These are phyloP conservation scores for Bubalus kerabau DNA, from an alignment of 2,113 vertebrate species.

Conservation along the genomic window DNA sequence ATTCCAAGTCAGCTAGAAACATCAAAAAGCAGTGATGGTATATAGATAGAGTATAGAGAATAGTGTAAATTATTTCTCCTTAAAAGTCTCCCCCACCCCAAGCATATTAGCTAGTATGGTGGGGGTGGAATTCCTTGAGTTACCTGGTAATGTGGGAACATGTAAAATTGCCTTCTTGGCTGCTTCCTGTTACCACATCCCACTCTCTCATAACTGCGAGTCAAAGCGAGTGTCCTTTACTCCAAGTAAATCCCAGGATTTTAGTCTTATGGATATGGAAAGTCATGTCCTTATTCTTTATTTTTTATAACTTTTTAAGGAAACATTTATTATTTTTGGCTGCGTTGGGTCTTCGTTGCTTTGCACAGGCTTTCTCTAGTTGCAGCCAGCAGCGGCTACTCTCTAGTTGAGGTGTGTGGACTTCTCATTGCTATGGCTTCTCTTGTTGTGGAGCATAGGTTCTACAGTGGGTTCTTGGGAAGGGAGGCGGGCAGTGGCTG, in stretches of 20 bases:
- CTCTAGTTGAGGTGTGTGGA: neutral
- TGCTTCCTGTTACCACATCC: neutral
- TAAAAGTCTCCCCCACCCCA: neutral
- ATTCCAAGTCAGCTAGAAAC: neutral
- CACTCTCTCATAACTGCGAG: neutral
- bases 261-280: neutral
- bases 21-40: neutral
- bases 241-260: neutral
- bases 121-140: neutral
- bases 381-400: neutral
- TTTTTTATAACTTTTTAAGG: neutral
- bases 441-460: neutral
- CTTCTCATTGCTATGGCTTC: neutral
- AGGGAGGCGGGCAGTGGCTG: rapidly evolving
- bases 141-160: neutral
- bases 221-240: neutral
- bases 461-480: neutral
- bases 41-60: neutral
- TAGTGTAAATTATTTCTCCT: neutral
- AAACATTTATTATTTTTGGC: neutral
- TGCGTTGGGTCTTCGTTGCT: neutral
- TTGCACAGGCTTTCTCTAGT: neutral
- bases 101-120: neutral
- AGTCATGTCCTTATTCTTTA: neutral
- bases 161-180: neutral